Percentiles rank a stretch among this genome's conserved stretches.
Conservation (phyloP, 2,888 invertebrate species). For the Gordius sp. region DNA sequence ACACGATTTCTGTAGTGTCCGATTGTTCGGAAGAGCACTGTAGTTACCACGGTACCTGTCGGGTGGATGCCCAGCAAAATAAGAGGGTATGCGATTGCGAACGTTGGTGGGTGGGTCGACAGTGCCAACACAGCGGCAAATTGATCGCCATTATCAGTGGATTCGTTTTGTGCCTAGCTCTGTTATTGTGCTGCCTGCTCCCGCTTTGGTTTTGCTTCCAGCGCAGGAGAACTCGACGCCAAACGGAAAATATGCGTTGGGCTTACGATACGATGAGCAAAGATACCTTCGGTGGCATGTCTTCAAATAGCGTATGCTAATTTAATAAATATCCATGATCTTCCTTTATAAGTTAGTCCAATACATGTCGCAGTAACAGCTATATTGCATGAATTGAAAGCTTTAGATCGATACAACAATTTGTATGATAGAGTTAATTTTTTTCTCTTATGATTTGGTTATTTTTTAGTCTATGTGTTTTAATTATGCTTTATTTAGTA, state of each 20-base stretch:
- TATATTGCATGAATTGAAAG: too few relatives aligned
- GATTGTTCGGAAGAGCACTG: conserved; percentile 6
- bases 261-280: background rate
- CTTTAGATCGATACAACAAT: too few relatives aligned
- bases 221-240: background rate
- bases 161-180: background rate
- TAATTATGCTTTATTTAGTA: too few relatives aligned
- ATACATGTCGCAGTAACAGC: too few relatives aligned
- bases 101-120: conserved; percentile 6
- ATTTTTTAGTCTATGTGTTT: too few relatives aligned
- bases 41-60: conserved; percentile 3
- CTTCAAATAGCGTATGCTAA: background rate
- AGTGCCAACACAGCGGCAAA: conserved; percentile 13
- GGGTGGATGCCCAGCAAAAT: background rate
- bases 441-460: too few relatives aligned
- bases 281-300: background rate
- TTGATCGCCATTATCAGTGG: background rate
- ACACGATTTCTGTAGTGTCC: too few relatives aligned
- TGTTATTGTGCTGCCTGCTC: background rate
- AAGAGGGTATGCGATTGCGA: background rate
- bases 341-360: too few relatives aligned
- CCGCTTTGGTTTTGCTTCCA: conserved; percentile 14
- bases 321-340: too few relatives aligned
- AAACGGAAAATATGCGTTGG: background rate
- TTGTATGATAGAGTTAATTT: too few relatives aligned